These are phyloP conservation scores for Etheostoma spectabile DNA, from an alignment of 2,113 vertebrate species.

Conservation along the genomic window DNA sequence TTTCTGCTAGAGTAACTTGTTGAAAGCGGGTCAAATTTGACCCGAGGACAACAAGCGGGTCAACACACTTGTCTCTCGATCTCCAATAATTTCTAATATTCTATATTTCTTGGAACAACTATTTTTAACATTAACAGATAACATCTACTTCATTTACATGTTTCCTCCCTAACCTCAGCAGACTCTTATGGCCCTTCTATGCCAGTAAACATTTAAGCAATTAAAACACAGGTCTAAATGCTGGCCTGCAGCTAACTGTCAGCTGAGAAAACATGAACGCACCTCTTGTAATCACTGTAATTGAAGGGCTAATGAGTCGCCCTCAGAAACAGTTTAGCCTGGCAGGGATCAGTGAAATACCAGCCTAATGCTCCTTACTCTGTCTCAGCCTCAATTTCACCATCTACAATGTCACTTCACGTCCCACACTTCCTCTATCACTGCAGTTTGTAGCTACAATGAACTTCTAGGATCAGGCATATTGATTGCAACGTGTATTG, in stretches of 20 bases:
- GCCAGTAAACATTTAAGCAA: slow-evolving; percentile 52
- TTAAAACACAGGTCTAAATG: slow-evolving; percentile 66
- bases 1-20: no score
- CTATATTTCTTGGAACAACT: background rate
- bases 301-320: slow-evolving; percentile 66
- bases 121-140: slow-evolving; percentile 25
- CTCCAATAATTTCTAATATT: no score
- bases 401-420: slow-evolving; percentile 6
- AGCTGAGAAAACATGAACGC: slow-evolving; percentile 79
- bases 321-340: slow-evolving; percentile 62
- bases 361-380: slow-evolving; percentile 23
- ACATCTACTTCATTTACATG: slow-evolving; percentile 43
- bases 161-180: slow-evolving; percentile 28
- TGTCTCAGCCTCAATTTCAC: slow-evolving; percentile 30
- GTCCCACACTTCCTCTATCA: slow-evolving; percentile 12
- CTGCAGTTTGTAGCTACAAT: background rate
- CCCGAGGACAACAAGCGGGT: no score
- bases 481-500: background rate
- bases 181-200: background rate
- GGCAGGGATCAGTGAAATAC: slow-evolving; percentile 68
- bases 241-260: slow-evolving; percentile 67
- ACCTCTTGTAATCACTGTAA: slow-evolving; percentile 62
- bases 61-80: no score
- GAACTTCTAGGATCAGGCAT: background rate
- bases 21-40: no score